Percentiles rank a stretch among this genome's conserved stretches.
phyloP scores from a whole-genome alignment of 2,888 invertebrate species.

The Pollenia griseotomentosa region DNA sequence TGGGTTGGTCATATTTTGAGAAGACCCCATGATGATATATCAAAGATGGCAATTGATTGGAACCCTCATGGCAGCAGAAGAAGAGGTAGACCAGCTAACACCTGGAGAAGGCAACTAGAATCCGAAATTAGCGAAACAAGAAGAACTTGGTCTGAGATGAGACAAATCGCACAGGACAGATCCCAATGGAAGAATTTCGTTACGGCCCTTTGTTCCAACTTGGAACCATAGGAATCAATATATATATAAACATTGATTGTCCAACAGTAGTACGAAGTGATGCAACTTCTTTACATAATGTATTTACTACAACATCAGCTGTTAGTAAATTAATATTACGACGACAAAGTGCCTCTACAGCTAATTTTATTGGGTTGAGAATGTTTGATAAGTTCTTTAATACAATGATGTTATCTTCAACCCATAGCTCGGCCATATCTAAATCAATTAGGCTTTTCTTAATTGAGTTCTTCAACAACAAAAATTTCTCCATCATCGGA shows the following conservation, averaged over 20 bases:
- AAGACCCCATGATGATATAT: no score
- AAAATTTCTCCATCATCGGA: constrained; percentile 17
- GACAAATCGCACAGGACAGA: no score
- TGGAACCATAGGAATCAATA: no score
- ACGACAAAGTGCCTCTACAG: constrained; percentile 1
- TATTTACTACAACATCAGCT: constrained; percentile 24
- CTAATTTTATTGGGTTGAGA: constrained; percentile 22
- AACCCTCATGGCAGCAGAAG: no score
- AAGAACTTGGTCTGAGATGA: no score
- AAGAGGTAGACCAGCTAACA: no score
- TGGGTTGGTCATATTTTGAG: no score
- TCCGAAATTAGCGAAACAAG: no score
- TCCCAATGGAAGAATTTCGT: no score
- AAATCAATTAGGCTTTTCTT: constrained; percentile 19
- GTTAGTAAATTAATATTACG: constrained; percentile 12
- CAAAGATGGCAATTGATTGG: no score
- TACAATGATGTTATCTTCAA: not conserved
- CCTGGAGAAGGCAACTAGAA: no score
- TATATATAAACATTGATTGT: not conserved
- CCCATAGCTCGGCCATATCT: constrained; percentile 8
- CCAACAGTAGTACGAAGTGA: constrained; percentile 5
- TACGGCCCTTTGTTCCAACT: no score
- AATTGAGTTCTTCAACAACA: constrained; percentile 19
- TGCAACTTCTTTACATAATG: not conserved
- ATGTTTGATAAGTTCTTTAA: not conserved